Conservation (phyloP, 2,888 invertebrate species). For the Liodrosophila aerea region DNA sequence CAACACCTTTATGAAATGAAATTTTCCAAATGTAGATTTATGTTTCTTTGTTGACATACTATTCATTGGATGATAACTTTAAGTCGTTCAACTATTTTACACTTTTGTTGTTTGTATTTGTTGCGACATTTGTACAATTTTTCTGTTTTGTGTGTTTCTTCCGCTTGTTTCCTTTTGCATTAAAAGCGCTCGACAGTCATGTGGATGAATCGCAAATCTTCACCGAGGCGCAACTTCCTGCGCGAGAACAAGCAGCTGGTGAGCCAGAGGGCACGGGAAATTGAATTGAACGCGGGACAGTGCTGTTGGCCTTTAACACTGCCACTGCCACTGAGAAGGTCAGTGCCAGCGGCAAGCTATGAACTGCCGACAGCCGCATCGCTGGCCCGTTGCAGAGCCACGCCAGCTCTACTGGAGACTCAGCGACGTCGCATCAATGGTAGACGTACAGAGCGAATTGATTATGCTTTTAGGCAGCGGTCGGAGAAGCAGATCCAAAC, state of each 20-base stretch:
- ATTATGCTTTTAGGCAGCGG: background rate
- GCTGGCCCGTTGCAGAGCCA: slow-evolving; percentile 16
- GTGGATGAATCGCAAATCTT: slow-evolving; percentile 35
- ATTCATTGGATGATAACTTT: no score
- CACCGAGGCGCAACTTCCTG: slow-evolving; percentile 45
- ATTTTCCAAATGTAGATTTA: no score
- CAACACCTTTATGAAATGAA: no score
- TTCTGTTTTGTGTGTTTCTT: no score
- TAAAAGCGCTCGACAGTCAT: background rate
- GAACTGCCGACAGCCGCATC: slow-evolving; percentile 42
- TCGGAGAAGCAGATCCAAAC: slow-evolving; percentile 62
- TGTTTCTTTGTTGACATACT: no score
- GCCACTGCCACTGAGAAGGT: background rate
- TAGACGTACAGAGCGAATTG: background rate
- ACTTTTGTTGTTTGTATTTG: slow-evolving; percentile 32
- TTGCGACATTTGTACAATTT: slow-evolving; percentile 21
- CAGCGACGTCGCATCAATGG: slow-evolving; percentile 19
- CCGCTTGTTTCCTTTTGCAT: background rate
- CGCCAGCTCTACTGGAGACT: slow-evolving; percentile 19
- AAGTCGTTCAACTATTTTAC: slow-evolving; percentile 21
- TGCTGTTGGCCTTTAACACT: background rate
- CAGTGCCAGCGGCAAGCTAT: slow-evolving; percentile 23
- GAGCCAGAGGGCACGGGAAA: slow-evolving; percentile 10
- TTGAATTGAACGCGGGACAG: background rate
- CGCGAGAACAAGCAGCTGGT: slow-evolving; percentile 50